Base-by-base conservation (phyloP, 2,888 invertebrate genomes). In the Brachynemurus nebulosus region DNA sequence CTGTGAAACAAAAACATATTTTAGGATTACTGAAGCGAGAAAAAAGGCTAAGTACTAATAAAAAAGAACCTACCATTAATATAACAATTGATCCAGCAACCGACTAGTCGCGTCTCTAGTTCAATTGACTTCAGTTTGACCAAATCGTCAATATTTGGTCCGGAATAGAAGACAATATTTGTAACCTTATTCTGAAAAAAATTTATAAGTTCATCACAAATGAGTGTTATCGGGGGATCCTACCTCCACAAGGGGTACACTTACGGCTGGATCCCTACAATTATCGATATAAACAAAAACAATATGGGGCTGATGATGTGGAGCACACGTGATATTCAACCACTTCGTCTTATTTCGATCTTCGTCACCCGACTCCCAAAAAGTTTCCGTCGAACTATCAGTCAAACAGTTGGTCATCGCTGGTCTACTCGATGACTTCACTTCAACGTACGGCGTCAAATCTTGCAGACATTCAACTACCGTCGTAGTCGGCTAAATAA, bases 361-460 rank as follows among this genome's bases (percentile, higher is more conserved):
- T 58, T 96, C 96, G 56, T 96, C 96, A 1, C 93, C 95, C 27
- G 93, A 93, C 66, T 97, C 97, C 97, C 97, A 97, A 66, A 97
- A 97, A 0, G 97, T 97, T 63, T 97, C 97, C 0, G 95, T 93
- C 4, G 91, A 91, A 55, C 85, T 86, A 61, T 97, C 97, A 0
- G 83, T 86, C 12, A 97, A 70, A 51, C 92, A 91, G 2, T 83
- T 86, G 3, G 90, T 80, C 90, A 97, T 92, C 6, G 91, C 93
- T 57, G 85, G 89, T 1, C 96, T 74, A 51, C 93, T 95, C 0
- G 95, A 95, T 0, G 91, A 90, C 52, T 83, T 86, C 39, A 93
- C 76, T 53, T 89, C 86, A 21, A 83, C 72, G 53, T 71, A 69
- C 0, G 72, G 63, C 0, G 90, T 90, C 50, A 92, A 66, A 61